These are phyloP conservation scores for Pelagia noctiluca DNA, from an alignment of 30 jellyfish, hydroid and myxozoan species.

Conservation along the genomic window DNA sequence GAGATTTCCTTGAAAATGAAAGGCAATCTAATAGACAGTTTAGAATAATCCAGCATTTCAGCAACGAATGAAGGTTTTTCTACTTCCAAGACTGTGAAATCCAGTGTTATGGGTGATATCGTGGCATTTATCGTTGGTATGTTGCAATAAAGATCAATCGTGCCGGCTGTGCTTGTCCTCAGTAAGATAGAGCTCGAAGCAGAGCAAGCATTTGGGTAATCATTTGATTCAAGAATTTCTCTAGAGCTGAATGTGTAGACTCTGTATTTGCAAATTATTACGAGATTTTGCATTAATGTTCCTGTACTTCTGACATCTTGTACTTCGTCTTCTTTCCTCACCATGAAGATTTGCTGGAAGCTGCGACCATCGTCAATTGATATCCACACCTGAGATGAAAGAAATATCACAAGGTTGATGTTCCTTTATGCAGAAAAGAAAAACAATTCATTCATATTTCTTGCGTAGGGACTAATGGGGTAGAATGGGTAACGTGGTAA, in stretches of 20 bases:
- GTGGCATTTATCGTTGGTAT: not conserved
- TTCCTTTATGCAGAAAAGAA: not conserved
- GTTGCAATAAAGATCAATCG: not conserved
- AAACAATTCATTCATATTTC: not conserved
- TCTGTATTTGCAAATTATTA: not conserved
- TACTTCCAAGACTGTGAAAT: not conserved
- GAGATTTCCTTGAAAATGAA: constrained; percentile 2
- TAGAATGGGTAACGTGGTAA: too few species aligned
- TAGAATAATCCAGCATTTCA: not conserved
- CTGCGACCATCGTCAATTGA: constrained; percentile 60
- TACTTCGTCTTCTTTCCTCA: constrained; percentile 3
- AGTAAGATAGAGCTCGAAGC: not conserved
- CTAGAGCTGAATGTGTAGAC: constrained; percentile 13
- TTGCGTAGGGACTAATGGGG: too few species aligned
- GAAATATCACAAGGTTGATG: not conserved
- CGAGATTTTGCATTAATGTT: not conserved
- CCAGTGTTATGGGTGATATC: not conserved
- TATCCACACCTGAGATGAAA: constrained; percentile 48
- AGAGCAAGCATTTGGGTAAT: not conserved
- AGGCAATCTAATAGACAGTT: not conserved
- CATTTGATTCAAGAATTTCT: constrained; percentile 7
- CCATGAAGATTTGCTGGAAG: constrained; percentile 41
- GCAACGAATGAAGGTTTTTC: not conserved
- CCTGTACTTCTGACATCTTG: not conserved
- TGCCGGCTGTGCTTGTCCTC: not conserved